Evolutionary conservation across 2,888 invertebrate species (phyloP), one percentile per base, ranked within the genome.

Genomic region (Lochmaea crataegi): DNA sequence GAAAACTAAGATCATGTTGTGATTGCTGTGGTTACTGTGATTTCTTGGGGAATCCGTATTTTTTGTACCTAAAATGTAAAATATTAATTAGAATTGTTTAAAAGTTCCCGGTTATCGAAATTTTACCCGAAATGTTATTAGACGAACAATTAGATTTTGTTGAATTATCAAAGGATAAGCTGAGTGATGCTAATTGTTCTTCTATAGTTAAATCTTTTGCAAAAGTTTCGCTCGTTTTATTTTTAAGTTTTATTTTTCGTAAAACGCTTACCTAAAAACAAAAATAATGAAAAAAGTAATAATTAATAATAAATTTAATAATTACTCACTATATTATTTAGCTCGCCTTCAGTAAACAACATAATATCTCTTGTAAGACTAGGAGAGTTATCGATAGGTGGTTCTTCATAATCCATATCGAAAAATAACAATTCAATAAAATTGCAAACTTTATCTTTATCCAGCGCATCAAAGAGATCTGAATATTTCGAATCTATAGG

Each of bases 401-500:
- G 89, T 71, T 88, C 88, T 56, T 88, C 88, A 18, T 58, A 72
- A 68, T 82, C 80, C 87, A 79, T 90, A 89, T 84, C 82, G 68
- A 82, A 83, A 58, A 92, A 84, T 82, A 96, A 90, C 38, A 90
- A 87, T 83, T 96, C 96, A 79, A 97, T 88, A 68, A 96, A 90
- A 72, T 93, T 91, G 76, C 93, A 93, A 78, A 96, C 91, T 79
- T 93, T 92, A 82, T 94, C 92, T 80, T 92, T 92, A 81, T 95
- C 94, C 87, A 97, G 95, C 81, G 91, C 91, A 14, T 89, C 89
- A 87, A 95, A 96, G 68, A 97, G 87, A 85, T 96, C 96, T 73
- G 89, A 87, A 71, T 91, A 89, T 85, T 92, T 92, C 0, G 89
- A 87, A 82, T 94, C 94, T 53, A 94, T 74, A 6, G 79, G 77